Conservation (phyloP, 2,797 vertebrate species). For the Hyperoplus lanceolatus region DNA sequence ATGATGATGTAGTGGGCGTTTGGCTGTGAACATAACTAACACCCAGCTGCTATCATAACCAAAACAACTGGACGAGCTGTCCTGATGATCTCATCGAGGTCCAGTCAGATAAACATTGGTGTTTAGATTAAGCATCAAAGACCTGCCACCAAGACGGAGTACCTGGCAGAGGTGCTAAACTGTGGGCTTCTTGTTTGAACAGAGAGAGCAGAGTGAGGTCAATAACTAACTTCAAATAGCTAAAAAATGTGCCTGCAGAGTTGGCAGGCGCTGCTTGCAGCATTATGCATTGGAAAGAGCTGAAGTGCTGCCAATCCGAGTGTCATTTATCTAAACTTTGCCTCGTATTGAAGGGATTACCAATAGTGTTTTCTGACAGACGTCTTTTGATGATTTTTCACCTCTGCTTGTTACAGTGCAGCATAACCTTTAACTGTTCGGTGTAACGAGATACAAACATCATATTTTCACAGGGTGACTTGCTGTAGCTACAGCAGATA, state of each 20-base stretch:
- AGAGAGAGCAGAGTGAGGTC: constrained; percentile 73
- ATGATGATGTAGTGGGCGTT: constrained; percentile 31
- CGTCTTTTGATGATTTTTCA: constrained; percentile 6
- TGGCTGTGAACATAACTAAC: constrained; percentile 63
- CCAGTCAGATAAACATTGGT: constrained; percentile 71
- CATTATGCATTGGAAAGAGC: constrained; percentile 32
- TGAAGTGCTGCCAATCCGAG: constrained; percentile 37
- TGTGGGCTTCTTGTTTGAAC: constrained; percentile 71
- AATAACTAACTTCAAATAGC: constrained; percentile 75
- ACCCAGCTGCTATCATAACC: constrained; percentile 70
- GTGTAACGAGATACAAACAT: not conserved
- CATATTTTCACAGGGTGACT: not conserved
- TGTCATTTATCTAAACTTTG: constrained; percentile 30
- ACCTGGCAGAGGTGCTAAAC: constrained; percentile 76
- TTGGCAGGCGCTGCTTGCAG: constrained; percentile 61
- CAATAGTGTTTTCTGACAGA: constrained; percentile 3
- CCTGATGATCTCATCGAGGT: constrained; percentile 68
- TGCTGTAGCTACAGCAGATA: not conserved
- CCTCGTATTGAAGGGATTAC: constrained; percentile 17
- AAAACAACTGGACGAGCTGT: constrained; percentile 77
- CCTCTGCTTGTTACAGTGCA: not conserved
- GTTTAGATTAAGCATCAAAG: constrained; percentile 80
- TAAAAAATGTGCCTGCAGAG: constrained; percentile 62
- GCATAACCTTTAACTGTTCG: not conserved
- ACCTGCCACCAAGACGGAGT: constrained; percentile 73